Base-by-base conservation (phyloP, 2,888 invertebrate species). In the Falcaria lacertinaria region DNA sequence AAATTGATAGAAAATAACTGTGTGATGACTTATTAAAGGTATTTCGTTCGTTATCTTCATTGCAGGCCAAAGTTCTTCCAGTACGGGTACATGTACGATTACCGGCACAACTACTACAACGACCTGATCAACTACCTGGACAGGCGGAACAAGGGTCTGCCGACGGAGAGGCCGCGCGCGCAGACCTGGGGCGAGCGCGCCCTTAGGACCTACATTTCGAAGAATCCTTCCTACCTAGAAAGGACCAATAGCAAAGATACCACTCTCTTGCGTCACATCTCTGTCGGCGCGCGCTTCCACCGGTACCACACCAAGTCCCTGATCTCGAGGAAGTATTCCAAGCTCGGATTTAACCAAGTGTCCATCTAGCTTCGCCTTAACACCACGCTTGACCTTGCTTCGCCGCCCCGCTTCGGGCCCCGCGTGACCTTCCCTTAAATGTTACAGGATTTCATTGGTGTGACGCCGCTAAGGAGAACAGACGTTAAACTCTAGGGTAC, bases 171-270 rank as follows among this genome's bases (percentile, higher is more conserved):
- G 47, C 96, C 96, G 1, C 90, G 93, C 43, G 92, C 96, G 13
- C 95, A 96, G 81, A 96, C 95, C 22, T 96, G 96, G 96, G 94
- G 94, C 39, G 96, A 96, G 78, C 91, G 96, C 43, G 93, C 93
- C 33, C 90, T 96, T 47, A 90, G 96, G 56, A 94, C 94, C 7
- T 95, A 93, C 81, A 64, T 87, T 40, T 67, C 81, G 51, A 92
- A 94, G 43, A 92, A 93, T 67, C 93, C 94, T 48, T 92, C 92
- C 22, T 93, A 93, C 73, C 84, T 93, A 43, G 91, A 92, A 40
- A 86, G 93, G 50, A 85, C 93, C 45, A 91, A 92, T 25, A 93
- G 91, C 76, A 63, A 80, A 54, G 92, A 93, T 68, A 74, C 81
- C 36, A 77, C 85, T 41, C 86, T 94, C 48, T 89, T 93, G 34